Evolutionary conservation across 2,888 invertebrate species (phyloP), one percentile per base, ranked within the genome.

Genomic region (Patella depressa): DNA sequence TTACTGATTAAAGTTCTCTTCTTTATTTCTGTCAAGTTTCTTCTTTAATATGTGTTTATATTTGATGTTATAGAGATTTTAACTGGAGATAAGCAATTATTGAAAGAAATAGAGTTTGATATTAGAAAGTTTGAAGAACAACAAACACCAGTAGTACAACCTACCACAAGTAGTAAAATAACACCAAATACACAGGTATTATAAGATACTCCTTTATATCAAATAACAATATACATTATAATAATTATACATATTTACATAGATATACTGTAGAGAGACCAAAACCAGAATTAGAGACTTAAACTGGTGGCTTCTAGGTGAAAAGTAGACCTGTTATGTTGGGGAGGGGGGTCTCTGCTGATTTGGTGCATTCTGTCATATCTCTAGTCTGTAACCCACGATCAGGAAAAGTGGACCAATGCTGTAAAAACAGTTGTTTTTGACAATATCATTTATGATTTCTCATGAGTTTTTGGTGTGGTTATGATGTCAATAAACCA

Each of bases 61-160:
- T 72, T 70, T 29, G 73, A 15, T 57, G 7, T 78, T 80, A 2
- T 80, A 90, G 92, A 93, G 55, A 91, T 93, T 53, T 84, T 93
- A 77, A 85, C 91, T n/a, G 91, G 90, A 29, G 92, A 93, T 81
- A 88, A 88, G 77, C 91, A 91, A 79, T 85, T 93, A 71, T 92
- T 92, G 3, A 89, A 89, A 57, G 93, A 93, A 85, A 91, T 93
- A 74, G 91, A 91, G 82, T 92, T 90, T 89, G 93, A 93, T 80
- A 77, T 92, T 72, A 85, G 89, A 29, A 89, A 88, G 78, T 92
- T 92, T 87, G 92, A 92, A 76, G 87, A 87, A 72, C 82, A 88
- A 74, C 84, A 87, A 71, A 75, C 79, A 29, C 82, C 83, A 71
- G 53, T 45, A 45, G 78, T 75, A 24, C 77, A 71, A 29, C 65